phyloP scores from a whole-genome alignment of 2,888 invertebrate genomes.

The Idaea dimidiata region DNA sequence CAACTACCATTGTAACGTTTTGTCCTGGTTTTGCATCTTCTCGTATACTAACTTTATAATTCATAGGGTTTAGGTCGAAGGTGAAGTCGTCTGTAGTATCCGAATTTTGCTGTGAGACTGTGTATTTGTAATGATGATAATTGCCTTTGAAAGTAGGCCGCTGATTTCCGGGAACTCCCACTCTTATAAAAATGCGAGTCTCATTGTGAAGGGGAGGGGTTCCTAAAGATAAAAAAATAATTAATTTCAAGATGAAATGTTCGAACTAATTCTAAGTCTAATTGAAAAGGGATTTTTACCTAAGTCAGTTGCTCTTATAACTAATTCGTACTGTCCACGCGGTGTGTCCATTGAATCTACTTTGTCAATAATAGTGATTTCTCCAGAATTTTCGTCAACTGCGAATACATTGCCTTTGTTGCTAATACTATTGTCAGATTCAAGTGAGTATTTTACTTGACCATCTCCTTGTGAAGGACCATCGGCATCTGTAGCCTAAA shows the following conservation, averaged over 20 bases:
- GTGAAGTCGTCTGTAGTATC: conserved; percentile 64
- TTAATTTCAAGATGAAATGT: not conserved
- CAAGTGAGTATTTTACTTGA: conserved; percentile 83
- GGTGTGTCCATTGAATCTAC: conserved; percentile 88
- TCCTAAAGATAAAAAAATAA: conserved; percentile 54
- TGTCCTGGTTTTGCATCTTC: conserved; percentile 86
- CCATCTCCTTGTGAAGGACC: conserved; percentile 87
- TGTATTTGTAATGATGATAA: conserved; percentile 81
- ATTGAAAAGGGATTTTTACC: conserved; percentile 59
- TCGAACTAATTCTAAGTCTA: not conserved
- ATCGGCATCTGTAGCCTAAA: conserved; percentile 87
- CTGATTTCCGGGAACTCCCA: conserved; percentile 90
- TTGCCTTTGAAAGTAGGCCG: conserved; percentile 89
- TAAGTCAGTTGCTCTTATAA: conserved; percentile 85
- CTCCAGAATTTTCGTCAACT: conserved; percentile 86
- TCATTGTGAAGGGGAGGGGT: conserved; percentile 84
- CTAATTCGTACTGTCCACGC: conserved; percentile 86
- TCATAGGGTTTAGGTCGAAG: conserved; percentile 83
- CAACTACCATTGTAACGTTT: conserved; percentile 85
- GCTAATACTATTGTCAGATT: conserved; percentile 85
- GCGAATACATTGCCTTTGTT: conserved; percentile 82
- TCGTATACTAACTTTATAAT: conserved; percentile 85
- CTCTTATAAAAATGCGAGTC: conserved; percentile 84
- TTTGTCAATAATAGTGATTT: conserved; percentile 82
- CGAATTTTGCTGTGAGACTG: conserved; percentile 51